A percentile compares a stretch with the other conserved stretches of the same genome.
Conservation (phyloP, 2,888 invertebrate genomes). For the Pheosia gnoma region DNA sequence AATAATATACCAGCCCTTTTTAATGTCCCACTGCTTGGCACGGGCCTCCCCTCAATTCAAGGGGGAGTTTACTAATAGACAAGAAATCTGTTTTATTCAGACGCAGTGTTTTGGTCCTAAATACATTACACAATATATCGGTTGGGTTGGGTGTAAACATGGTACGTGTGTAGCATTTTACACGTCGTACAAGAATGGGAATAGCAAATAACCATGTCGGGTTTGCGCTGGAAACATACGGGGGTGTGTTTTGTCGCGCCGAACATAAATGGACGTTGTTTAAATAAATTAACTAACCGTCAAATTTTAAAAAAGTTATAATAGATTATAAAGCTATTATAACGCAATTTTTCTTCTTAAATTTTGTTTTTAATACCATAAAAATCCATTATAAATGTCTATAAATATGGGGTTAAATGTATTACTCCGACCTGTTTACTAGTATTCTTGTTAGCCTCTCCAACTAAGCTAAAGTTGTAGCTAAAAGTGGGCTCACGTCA, state of each 20-base stretch:
- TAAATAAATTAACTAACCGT: not conserved
- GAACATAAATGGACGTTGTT: not conserved
- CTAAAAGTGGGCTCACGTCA: no score
- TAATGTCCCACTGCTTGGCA: no score
- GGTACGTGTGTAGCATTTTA: slow-evolving; percentile 49
- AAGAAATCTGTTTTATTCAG: not conserved
- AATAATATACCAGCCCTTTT: no score
- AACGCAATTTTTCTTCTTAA: no score
- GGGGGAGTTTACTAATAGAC: not conserved
- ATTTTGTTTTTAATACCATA: no score
- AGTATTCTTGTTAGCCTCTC: no score
- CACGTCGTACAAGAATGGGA: slow-evolving; percentile 51
- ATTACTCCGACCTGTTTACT: no score
- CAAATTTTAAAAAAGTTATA: not conserved
- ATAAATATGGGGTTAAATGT: no score
- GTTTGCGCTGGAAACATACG: slow-evolving; percentile 29
- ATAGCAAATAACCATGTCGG: slow-evolving; percentile 51
- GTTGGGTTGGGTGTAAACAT: slow-evolving; percentile 17
- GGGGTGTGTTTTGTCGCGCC: slow-evolving; percentile 15
- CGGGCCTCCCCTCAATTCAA: no score
- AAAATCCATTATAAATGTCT: no score
- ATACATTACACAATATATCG: slow-evolving; percentile 34
- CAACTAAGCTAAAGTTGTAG: no score
- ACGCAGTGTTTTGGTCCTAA: not conserved
- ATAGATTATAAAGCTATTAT: no score